phyloP scores from a whole-genome alignment of 2,888 invertebrate genomes.

The Calameuta idolon region DNA sequence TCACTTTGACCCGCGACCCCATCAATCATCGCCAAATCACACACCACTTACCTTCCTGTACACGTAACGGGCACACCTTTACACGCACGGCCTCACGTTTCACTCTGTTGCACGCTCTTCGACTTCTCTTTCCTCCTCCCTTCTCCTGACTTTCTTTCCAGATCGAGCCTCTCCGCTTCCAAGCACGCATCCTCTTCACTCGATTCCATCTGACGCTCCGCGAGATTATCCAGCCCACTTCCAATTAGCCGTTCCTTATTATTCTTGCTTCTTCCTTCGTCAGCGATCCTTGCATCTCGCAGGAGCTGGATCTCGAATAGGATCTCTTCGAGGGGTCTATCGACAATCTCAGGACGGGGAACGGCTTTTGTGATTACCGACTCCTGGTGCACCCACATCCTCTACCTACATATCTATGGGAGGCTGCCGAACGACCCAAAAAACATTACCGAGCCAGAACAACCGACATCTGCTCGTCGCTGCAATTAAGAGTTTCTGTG shows the following conservation, averaged over 20 bases:
- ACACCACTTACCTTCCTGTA: constrained; percentile 60
- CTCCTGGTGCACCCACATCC: no score
- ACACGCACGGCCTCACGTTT: constrained; percentile 27
- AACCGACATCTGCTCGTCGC: no score
- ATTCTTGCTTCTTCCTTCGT: constrained; percentile 7
- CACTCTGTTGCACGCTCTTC: constrained; percentile 2
- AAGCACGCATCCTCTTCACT: no score
- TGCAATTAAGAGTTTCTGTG: not conserved
- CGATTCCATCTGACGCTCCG: no score
- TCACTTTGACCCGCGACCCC: constrained; percentile 64
- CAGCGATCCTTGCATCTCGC: not conserved
- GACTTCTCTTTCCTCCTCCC: constrained; percentile 10
- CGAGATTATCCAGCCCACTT: no score
- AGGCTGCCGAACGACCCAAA: no score
- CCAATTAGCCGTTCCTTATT: constrained; percentile 3
- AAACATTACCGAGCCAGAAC: no score
- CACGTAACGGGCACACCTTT: constrained; percentile 60
- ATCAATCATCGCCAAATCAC: constrained; percentile 66
- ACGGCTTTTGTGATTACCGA: no score
- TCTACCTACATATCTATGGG: no score
- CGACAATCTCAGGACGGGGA: no score
- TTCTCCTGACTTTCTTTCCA: constrained; percentile 8
- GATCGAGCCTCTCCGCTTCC: no score
- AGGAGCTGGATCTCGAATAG: not conserved
- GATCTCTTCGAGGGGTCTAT: no score